Evolutionary conservation across 2,888 invertebrate genomes (phyloP), one percentile per base, ranked within the genome.

Genomic region (Apamea monoglypha): DNA sequence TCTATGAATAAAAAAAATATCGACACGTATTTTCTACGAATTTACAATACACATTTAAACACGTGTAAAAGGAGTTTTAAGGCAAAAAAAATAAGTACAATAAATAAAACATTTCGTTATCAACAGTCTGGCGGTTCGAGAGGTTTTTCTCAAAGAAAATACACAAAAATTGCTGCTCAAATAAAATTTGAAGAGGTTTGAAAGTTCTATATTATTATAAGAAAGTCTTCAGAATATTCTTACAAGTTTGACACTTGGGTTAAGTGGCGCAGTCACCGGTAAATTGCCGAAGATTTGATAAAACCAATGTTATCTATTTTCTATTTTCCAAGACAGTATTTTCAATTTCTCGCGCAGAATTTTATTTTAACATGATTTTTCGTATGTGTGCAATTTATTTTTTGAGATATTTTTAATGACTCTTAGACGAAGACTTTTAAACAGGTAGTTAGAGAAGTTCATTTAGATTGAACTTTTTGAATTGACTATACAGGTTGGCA

Each of bases 61-160:
- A 64, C 29, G 40, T 44, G n/a, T 75, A 78, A 36, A 56, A 74
- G 5, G 14, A n/a, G 40, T 78, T 66, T 84, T 72, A 63, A 72
- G 85, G 82, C 21, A 53, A 61, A 85, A 84, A 87, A 69, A 76
- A 81, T 72, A 74, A 40, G 82, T 73, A 80, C 70, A 81, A 66
- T 59, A 64, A 64, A 88, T 90, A 91, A 91, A 91, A 90, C 85
- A 92, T 91, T 91, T 85, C 85, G 87, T 93, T 93, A 92, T 91
- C 91, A 90, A 91, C 91, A 91, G 93, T 93, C 92, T 93, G 79
- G 89, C 91, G 92, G 81, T 88, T 92, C 87, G 81, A 89, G 68
- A 85, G 87, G 66, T 40, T 86, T 83, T 87, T 89, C 87, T 84
- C 83, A 79, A 74, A 81, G 74, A 86, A 90, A 88, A 89, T 90